These are phyloP conservation scores for Bradypodion pumilum DNA, from an alignment of 2,797 vertebrate species.

Conservation along the genomic window DNA sequence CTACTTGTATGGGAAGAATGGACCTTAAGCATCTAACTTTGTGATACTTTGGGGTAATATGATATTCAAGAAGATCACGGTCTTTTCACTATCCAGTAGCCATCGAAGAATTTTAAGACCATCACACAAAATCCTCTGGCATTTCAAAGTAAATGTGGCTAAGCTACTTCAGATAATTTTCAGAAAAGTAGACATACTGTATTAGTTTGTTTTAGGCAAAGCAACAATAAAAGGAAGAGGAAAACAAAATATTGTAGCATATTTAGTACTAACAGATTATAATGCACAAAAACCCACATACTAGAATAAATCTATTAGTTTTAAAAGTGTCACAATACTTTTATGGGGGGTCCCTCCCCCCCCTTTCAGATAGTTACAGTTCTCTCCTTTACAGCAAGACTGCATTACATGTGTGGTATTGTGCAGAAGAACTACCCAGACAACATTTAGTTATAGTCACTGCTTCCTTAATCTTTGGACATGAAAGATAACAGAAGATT, in stretches of 20 bases:
- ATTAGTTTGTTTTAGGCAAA: no score
- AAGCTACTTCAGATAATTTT: background rate
- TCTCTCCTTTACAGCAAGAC: background rate
- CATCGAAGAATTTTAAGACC: slow-evolving; percentile 48
- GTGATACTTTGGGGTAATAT: background rate
- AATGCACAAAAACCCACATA: no score
- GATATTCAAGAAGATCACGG: background rate
- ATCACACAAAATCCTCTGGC: background rate
- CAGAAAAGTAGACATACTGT: no score
- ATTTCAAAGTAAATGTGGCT: slow-evolving; percentile 38
- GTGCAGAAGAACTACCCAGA: slow-evolving; percentile 16
- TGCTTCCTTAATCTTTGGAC: slow-evolving; percentile 46
- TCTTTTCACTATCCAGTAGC: slow-evolving; percentile 15
- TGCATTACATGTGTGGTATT: slow-evolving; percentile 17
- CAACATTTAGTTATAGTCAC: slow-evolving; percentile 52
- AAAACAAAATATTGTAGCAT: no score
- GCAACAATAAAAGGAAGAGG: no score
- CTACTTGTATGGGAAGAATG: background rate
- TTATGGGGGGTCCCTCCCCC: no score
- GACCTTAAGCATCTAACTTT: background rate
- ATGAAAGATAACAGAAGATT: slow-evolving; percentile 51
- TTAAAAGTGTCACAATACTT: no score
- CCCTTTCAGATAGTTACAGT: accelerated
- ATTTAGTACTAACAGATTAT: no score
- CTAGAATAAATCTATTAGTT: no score